These are phyloP conservation scores for Holothuria leucospilota DNA, from an alignment of 53 echinoderm and acorn worm species.

Conservation along the genomic window DNA sequence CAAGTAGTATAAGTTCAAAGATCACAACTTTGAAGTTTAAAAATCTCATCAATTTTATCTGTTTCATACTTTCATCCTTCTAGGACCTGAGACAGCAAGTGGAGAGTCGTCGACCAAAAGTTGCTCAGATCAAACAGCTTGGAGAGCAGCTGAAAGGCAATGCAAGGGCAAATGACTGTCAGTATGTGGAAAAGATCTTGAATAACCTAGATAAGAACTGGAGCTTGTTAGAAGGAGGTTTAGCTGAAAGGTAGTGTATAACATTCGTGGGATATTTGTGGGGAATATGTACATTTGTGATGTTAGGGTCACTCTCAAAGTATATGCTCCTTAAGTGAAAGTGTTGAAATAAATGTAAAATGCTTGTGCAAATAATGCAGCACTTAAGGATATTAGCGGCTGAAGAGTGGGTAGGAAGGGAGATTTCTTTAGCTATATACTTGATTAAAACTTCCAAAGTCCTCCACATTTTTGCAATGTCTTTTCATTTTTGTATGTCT, in stretches of 20 bases:
- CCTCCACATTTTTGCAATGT: too few relatives aligned
- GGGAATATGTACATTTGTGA: too few relatives aligned
- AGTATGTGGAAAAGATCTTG: slow-evolving; percentile 77
- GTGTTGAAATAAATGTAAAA: too few relatives aligned
- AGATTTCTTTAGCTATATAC: too few relatives aligned
- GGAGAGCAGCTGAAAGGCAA: slow-evolving; percentile 89
- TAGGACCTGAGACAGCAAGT: slow-evolving; percentile 78
- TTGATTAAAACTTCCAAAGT: too few relatives aligned
- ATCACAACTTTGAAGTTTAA: neutral
- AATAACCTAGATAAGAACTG: slow-evolving; percentile 90
- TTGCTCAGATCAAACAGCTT: slow-evolving; percentile 80
- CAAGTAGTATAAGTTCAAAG: neutral
- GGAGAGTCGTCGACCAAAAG: slow-evolving; percentile 76
- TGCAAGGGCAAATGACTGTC: slow-evolving; percentile 83
- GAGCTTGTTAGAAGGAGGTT: slow-evolving; percentile 75
- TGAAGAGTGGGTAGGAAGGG: too few relatives aligned
- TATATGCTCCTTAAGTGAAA: too few relatives aligned
- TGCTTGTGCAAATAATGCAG: too few relatives aligned
- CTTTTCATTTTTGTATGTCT: too few relatives aligned
- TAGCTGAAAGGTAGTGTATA: slow-evolving; percentile 72
- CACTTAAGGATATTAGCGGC: too few relatives aligned
- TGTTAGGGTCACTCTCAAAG: too few relatives aligned
- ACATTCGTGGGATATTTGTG: too few relatives aligned
- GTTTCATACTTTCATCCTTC: neutral
- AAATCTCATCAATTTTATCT: neutral